phyloP scores from a whole-genome alignment of 2,113 vertebrate genomes.

The Trematomus loennbergii region DNA sequence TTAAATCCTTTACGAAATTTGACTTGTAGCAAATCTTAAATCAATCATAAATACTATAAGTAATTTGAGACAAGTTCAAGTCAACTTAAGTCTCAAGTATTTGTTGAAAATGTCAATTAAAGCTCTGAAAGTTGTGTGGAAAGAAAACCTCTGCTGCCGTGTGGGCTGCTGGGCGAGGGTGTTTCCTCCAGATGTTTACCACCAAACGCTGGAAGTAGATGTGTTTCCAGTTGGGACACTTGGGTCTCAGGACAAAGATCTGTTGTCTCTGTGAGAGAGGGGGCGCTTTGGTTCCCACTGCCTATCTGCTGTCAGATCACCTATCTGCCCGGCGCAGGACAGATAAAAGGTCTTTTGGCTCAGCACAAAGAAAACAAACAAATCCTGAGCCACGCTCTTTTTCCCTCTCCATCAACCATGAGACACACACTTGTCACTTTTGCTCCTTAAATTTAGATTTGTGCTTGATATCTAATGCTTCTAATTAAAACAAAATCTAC shows the following conservation, averaged over 20 bases:
- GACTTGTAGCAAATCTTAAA: no score
- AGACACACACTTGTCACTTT: slow-evolving; percentile 12
- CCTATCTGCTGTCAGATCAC: slow-evolving; percentile 63
- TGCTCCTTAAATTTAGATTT: no score
- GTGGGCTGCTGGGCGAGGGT: background rate
- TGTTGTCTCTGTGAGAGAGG: slow-evolving; percentile 54
- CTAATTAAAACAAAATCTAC: no score
- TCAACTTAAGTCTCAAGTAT: background rate
- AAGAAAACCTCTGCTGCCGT: background rate
- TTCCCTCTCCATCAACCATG: slow-evolving; percentile 18
- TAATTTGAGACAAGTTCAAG: background rate
- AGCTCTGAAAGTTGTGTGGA: background rate
- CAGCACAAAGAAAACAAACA: slow-evolving; percentile 53
- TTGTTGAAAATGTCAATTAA: background rate
- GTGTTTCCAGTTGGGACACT: slow-evolving; percentile 37
- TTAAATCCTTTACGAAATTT: background rate
- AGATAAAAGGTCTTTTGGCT: slow-evolving; percentile 33
- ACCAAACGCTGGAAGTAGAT: slow-evolving; percentile 38
- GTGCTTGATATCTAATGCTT: no score
- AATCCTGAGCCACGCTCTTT: slow-evolving; percentile 30
- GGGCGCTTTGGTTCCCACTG: slow-evolving; percentile 64
- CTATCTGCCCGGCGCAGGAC: slow-evolving; percentile 39
- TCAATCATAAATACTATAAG: background rate
- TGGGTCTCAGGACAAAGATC: slow-evolving; percentile 51
- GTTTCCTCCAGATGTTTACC: slow-evolving; percentile 72